Percentiles rank a stretch among this genome's conserved stretches.
Conservation (phyloP, 2,888 invertebrate genomes). For the Tinea pellionella region DNA sequence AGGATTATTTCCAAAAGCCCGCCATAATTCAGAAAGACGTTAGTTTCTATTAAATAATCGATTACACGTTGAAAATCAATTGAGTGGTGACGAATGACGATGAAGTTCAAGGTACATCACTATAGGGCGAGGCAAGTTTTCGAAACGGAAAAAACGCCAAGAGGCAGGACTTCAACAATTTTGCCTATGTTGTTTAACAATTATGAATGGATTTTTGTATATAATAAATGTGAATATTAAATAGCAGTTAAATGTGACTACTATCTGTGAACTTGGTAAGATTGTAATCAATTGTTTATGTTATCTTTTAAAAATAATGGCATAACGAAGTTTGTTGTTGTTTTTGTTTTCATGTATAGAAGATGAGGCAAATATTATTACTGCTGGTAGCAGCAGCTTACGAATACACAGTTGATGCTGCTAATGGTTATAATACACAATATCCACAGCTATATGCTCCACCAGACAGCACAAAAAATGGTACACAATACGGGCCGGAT, state of each 20-base stretch:
- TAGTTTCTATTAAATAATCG: neutral
- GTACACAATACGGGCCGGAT: conserved; percentile 48
- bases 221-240: too few species aligned
- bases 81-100: too few species aligned
- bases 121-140: neutral
- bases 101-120: neutral
- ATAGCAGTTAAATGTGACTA: too few species aligned
- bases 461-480: conserved; percentile 35
- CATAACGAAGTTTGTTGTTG: neutral
- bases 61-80: too few species aligned
- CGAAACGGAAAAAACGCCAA: too few species aligned
- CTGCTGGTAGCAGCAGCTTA: conserved; percentile 36
- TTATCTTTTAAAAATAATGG: neutral
- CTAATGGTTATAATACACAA: conserved; percentile 40
- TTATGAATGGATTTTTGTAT: too few species aligned
- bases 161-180: too few species aligned
- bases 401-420: conserved; percentile 37
- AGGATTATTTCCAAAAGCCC: too few species aligned
- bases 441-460: conserved; percentile 38
- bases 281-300: neutral
- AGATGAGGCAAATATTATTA: conserved; percentile 43
- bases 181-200: too few species aligned
- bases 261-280: neutral
- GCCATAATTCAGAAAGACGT: too few species aligned
- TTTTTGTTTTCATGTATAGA: conserved; percentile 24